Conservation (phyloP, 2,113 vertebrate species). For the Halcyon senegalensis region DNA sequence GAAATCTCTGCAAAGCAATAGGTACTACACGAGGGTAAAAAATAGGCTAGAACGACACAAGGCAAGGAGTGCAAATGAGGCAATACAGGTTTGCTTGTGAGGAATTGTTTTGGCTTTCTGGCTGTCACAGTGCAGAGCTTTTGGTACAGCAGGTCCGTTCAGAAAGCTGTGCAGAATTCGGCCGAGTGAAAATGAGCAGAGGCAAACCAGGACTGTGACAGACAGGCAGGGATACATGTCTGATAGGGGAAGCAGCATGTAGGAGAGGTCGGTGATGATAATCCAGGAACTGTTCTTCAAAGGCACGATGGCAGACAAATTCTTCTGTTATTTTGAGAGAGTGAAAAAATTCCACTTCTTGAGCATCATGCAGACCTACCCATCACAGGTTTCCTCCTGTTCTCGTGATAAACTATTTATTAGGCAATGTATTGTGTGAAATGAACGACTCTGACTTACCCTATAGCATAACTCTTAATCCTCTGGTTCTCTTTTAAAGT, state of each 20-base stretch:
- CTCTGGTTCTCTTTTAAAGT: neutral
- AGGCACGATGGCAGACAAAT: neutral
- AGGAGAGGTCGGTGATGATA: neutral
- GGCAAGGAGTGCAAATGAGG: neutral
- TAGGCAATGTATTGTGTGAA: neutral
- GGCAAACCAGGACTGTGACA: neutral
- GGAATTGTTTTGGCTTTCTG: neutral
- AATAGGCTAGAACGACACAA: neutral
- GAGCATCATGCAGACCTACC: neutral
- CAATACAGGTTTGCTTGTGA: neutral
- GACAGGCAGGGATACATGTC: neutral
- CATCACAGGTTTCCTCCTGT: neutral
- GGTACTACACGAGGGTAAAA: neutral
- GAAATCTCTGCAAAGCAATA: neutral
- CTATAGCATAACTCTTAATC: neutral
- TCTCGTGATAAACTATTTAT: neutral
- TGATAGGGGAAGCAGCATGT: neutral
- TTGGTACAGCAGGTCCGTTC: neutral
- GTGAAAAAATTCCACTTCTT: neutral
- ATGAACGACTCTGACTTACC: neutral
- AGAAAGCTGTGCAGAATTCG: neutral
- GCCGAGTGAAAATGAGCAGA: neutral
- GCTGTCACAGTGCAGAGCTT: neutral
- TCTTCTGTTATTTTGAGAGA: neutral
- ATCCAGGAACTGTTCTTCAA: conserved; percentile 16